phyloP scores from a whole-genome alignment of 2,888 invertebrate genomes.

The Ennomos quercinarius region DNA sequence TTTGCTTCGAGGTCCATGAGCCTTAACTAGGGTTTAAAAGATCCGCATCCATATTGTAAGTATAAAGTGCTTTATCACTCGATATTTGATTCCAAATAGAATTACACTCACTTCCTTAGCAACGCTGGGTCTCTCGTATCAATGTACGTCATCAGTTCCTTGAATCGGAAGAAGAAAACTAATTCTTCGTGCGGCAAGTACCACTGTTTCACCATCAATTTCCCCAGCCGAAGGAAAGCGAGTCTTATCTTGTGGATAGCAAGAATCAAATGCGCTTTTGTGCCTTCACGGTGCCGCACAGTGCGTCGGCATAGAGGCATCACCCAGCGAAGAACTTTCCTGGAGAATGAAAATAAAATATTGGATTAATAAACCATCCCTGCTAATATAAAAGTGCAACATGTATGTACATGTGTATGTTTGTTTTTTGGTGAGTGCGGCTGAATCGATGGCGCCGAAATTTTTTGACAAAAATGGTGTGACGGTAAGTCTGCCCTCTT shows the following conservation, averaged over 20 bases:
- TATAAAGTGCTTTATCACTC: too few relatives aligned
- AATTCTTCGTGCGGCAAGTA: slow-evolving; percentile 87
- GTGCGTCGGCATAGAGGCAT: slow-evolving; percentile 86
- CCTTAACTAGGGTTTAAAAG: too few relatives aligned
- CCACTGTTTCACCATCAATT: slow-evolving; percentile 86
- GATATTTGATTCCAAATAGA: too few relatives aligned
- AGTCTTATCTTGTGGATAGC: slow-evolving; percentile 86
- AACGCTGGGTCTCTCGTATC: slow-evolving; percentile 80
- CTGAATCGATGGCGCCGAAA: too few relatives aligned
- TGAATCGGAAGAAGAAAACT: slow-evolving; percentile 88
- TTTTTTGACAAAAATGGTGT: too few relatives aligned
- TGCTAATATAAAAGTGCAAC: too few relatives aligned
- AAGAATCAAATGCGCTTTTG: slow-evolving; percentile 86
- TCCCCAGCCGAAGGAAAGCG: slow-evolving; percentile 85
- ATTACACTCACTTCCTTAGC: slow-evolving; percentile 85
- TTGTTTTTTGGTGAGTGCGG: too few relatives aligned
- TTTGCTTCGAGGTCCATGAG: too few relatives aligned
- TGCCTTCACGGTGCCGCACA: slow-evolving; percentile 87
- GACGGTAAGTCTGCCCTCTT: too few relatives aligned
- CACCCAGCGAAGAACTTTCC: slow-evolving; percentile 85
- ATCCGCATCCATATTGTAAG: too few relatives aligned
- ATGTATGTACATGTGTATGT: too few relatives aligned
- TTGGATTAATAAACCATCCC: too few relatives aligned
- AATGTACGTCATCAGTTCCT: slow-evolving; percentile 87
- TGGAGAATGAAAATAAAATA: slow-evolving; percentile 47